Conservation (phyloP, 2,113 vertebrate species). For the Petroica traversi region DNA sequence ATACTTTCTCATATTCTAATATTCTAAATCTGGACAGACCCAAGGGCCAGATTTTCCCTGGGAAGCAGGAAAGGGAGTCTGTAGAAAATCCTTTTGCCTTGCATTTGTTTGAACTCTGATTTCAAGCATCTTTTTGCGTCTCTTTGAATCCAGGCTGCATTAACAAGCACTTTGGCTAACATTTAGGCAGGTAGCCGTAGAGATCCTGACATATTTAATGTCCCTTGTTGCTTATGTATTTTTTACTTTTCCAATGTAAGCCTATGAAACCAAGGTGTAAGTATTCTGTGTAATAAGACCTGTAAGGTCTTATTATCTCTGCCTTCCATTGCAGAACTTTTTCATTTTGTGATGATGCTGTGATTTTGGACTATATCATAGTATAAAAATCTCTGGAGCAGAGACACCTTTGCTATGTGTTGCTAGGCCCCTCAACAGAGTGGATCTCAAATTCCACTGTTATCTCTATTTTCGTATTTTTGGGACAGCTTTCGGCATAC, state of each 20-base stretch:
- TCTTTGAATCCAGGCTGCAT: conserved; percentile 8
- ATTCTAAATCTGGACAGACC: neutral
- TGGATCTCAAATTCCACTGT: neutral
- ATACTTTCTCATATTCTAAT: neutral
- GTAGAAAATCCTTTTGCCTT: neutral
- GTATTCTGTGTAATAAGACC: neutral
- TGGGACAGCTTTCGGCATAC: neutral
- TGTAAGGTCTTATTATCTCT: neutral
- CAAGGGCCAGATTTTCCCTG: neutral
- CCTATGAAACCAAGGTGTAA: neutral
- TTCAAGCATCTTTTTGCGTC: conserved; percentile 2
- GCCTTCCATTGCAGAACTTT: neutral
- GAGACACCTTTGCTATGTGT: neutral
- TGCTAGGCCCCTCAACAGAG: neutral
- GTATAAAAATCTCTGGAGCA: neutral
- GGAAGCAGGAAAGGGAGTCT: neutral
- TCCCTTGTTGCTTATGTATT: neutral
- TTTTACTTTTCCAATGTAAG: neutral
- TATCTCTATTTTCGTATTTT: neutral
- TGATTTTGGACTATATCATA: neutral
- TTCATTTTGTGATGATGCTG: neutral
- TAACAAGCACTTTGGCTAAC: neutral
- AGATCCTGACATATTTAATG: neutral
- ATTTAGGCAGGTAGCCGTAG: neutral
- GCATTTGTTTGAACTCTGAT: conserved; percentile 24